Evolutionary conservation across 2,888 invertebrate species (phyloP).

Genomic region (Eugnorisma glareosa): DNA sequence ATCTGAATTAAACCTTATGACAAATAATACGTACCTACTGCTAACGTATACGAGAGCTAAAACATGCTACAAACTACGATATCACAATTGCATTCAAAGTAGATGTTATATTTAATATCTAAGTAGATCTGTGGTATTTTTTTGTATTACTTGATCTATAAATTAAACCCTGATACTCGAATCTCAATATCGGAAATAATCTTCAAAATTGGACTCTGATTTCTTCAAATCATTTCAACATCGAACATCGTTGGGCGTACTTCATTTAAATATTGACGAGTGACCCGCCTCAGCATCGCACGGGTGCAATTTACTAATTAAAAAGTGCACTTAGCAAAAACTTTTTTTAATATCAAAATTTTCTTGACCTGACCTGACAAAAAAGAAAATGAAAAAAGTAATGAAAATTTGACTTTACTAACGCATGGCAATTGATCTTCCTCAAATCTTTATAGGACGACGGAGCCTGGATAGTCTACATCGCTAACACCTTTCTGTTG

Average conservation of each 20-base stretch:
- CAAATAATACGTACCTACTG: conserved; percentile 24
- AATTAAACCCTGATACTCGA: not conserved
- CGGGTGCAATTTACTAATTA: too few species aligned
- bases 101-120: not conserved
- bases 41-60: not conserved
- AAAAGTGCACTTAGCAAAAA: not conserved
- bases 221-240: not conserved
- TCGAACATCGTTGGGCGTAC: not conserved
- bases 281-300: not conserved
- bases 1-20: conserved; percentile 43
- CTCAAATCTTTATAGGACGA: not conserved
- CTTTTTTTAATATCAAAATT: too few species aligned
- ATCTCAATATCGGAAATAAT: not conserved
- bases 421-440: not conserved
- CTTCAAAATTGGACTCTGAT: not conserved
- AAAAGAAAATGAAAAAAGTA: not conserved
- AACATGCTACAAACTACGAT: not conserved
- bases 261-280: not conserved
- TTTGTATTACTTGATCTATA: not conserved
- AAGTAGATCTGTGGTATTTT: not conserved
- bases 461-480: not conserved
- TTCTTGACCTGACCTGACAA: not conserved
- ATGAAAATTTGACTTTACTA: too few species aligned
- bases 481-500: not conserved
- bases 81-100: conserved; percentile 8